Percentiles rank a stretch among this genome's conserved stretches.
Conservation (phyloP, 2,888 invertebrate genomes). For the Limnephilus auricula region DNA sequence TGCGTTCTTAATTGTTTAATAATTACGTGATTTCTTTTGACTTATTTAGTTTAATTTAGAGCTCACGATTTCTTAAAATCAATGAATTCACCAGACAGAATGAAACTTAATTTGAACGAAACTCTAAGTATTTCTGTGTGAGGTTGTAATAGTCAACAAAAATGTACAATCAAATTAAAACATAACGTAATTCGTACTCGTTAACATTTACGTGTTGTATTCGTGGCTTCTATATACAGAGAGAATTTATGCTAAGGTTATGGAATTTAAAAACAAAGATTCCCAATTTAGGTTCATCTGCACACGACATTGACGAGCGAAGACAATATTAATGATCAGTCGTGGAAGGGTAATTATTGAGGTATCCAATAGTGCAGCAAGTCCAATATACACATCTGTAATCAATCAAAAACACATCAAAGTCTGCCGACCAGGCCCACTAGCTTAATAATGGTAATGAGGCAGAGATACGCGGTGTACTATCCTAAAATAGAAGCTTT, state of each 20-base stretch:
- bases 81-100: no score
- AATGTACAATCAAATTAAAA: background rate
- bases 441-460: background rate
- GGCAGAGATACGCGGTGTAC: background rate
- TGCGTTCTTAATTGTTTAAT: no score
- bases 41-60: no score
- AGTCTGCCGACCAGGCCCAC: background rate
- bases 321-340: background rate
- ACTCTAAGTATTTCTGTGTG: background rate
- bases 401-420: slow-evolving; percentile 23
- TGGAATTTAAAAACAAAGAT: background rate
- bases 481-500: background rate
- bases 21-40: no score
- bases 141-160: background rate
- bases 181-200: background rate
- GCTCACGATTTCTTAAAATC: no score
- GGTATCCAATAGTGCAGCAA: background rate
- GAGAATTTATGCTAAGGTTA: background rate
- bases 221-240: background rate
- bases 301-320: background rate
- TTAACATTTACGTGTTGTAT: background rate
- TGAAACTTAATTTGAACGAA: no score
- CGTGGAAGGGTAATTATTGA: background rate
- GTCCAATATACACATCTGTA: slow-evolving; percentile 15
- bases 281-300: background rate